Evolutionary conservation across 1,140 invertebrate genomes (phyloP), one percentile per base, ranked within the genome.

Genomic region (Pseudomyrmex concolor): DNA sequence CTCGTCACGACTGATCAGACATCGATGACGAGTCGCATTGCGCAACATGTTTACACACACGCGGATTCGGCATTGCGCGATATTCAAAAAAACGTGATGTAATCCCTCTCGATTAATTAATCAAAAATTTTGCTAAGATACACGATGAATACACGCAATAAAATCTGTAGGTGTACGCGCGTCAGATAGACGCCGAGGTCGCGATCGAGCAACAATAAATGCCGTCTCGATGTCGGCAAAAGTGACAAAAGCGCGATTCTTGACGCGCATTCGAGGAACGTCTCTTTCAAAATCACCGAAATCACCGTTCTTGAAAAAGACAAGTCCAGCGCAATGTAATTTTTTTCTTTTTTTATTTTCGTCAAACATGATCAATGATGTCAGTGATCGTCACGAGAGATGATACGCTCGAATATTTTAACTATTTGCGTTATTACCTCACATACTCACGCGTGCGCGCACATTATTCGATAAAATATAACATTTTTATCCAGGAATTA

Each of bases 231-330:
- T 88, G 86, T 86, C 88, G 89, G 87, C 78, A 66, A 62, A 88
- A 88, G 90, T 86, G 34, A 89, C 92, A 93, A 94, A 94, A 93
- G 93, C 93, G 93, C 88, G 91, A 91, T 92, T 87, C 85, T 81
- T 59, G 59, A 43, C n/a, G 45, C 64, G 80, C n/a, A 34, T 34
- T 34, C 34, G 7, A 34, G 34, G 7, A 34, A 34, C 86, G 80
- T 86, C 84, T 71, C 85, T 91, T 34, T 0, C 34, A 0, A 34
- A 34, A 34, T 34, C 34, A 34, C 34, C 86, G 87, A 88, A 88
- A 89, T 72, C 84, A 85, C 17, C 86, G 87, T 87, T 86, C 74
- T 67, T 73, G 55, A 90, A 74, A 92, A 91, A 91, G 92, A 94
- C 92, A 92, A 91, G 91, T 13, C 50, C 13, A 34, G 34, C 34